These are phyloP conservation scores for Ammodytes dubius DNA, from an alignment of 2,113 vertebrate species.

Conservation along the genomic window DNA sequence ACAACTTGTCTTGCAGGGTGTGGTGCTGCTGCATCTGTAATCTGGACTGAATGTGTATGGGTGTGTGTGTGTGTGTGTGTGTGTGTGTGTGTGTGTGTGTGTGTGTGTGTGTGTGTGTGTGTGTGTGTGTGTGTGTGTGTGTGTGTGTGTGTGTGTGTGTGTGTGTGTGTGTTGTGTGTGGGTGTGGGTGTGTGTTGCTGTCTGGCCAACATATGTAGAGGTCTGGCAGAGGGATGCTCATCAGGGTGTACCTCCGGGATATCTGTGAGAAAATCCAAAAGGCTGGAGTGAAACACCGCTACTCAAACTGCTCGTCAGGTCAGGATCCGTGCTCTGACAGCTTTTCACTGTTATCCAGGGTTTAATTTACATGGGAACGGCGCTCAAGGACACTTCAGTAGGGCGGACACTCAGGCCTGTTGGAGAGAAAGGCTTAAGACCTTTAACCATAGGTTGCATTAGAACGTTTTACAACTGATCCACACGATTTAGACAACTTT, in stretches of 20 bases:
- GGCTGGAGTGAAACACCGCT: constrained; percentile 49
- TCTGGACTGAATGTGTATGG: constrained; percentile 35
- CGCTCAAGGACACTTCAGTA: constrained; percentile 58
- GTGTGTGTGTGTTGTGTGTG: constrained; percentile 5
- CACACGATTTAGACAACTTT: constrained; percentile 16
- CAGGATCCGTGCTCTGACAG: constrained; percentile 29
- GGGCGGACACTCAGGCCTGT: constrained; percentile 14
- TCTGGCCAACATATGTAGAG: constrained; percentile 74
- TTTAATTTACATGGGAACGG: constrained; percentile 54
- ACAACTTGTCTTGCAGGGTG: constrained; percentile 54
- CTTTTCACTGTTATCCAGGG: constrained; percentile 32
- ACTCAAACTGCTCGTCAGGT: constrained; percentile 43
- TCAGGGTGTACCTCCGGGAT: constrained; percentile 72
- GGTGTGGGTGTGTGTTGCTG: constrained; percentile 22
- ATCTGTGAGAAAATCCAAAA: constrained; percentile 70
- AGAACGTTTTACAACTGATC: constrained; percentile 10
- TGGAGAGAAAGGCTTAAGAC: constrained; percentile 31
- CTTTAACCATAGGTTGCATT: not conserved
- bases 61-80: constrained; percentile 17
- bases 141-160: constrained; percentile 4
- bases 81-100: constrained; percentile 9
- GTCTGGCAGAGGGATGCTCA: constrained; percentile 69
- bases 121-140: constrained; percentile 5
- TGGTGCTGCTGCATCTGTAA: constrained; percentile 58
- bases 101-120: not conserved